Percentiles rank a stretch among this genome's conserved stretches.
These are phyloP conservation scores for Sphaerophoria taeniata DNA, from an alignment of 2,888 invertebrate genomes.

Conservation along the genomic window DNA sequence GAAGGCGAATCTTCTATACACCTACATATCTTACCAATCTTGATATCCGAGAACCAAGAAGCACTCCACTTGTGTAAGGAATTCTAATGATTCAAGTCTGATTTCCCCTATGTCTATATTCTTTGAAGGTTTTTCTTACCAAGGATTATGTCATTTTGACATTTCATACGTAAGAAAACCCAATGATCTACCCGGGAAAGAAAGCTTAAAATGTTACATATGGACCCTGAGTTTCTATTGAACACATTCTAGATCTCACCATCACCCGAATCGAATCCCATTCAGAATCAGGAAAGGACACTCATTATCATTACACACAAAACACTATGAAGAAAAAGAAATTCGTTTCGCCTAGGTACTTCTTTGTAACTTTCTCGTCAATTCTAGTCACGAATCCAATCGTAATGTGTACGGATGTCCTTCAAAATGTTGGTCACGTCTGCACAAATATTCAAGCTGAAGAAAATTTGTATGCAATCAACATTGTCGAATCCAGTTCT, in stretches of 20 bases:
- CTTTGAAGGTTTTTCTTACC: slow-evolving; percentile 38
- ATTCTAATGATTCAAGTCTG: slow-evolving; percentile 62
- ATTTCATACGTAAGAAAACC: slow-evolving; percentile 53
- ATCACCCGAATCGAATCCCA: too few species aligned
- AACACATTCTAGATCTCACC: slow-evolving; percentile 25
- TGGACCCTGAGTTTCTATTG: slow-evolving; percentile 48
- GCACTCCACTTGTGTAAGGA: slow-evolving; percentile 40
- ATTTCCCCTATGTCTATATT: slow-evolving; percentile 6
- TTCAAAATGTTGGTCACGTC: slow-evolving; percentile 75
- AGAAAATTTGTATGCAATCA: slow-evolving; percentile 65
- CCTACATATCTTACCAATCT: slow-evolving; percentile 32
- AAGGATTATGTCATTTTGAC: slow-evolving; percentile 64
- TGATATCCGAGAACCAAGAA: slow-evolving; percentile 33
- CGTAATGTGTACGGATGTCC: slow-evolving; percentile 74
- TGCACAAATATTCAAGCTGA: slow-evolving; percentile 59
- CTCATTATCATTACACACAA: slow-evolving; percentile 64
- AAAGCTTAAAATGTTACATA: slow-evolving; percentile 73
- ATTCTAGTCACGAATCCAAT: slow-evolving; percentile 74
- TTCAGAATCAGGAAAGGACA: slow-evolving; percentile 38
- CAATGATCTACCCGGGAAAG: slow-evolving; percentile 63
- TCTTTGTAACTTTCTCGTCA: slow-evolving; percentile 57
- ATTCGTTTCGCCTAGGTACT: slow-evolving; percentile 55
- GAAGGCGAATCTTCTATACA: too few species aligned
- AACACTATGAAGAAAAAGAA: slow-evolving; percentile 66
- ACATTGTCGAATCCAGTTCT: slow-evolving; percentile 62